Evolutionary conservation across 2,113 vertebrate species (phyloP).

Genomic region (Porphyrio hochstetteri): DNA sequence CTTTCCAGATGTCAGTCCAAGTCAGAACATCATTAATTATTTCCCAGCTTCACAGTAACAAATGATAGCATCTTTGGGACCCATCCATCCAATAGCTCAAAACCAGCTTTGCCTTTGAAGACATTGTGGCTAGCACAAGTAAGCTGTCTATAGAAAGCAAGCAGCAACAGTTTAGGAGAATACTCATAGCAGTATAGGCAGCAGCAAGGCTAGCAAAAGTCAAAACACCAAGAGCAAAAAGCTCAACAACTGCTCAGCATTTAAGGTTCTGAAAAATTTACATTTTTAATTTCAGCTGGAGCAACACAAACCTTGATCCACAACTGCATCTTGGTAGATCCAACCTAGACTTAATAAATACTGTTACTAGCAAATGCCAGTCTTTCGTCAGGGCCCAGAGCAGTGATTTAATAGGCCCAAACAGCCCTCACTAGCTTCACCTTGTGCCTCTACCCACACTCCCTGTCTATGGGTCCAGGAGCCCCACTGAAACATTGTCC

Average conservation of each 20-base stretch:
- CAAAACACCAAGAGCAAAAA: neutral
- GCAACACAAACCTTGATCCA: neutral
- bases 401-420: neutral
- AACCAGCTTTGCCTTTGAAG: constrained; percentile 15
- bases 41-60: constrained; percentile 26
- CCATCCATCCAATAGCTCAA: neutral
- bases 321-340: neutral
- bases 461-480: neutral
- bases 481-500: rapidly evolving
- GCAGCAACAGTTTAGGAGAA: neutral
- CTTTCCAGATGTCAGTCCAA: constrained; percentile 1
- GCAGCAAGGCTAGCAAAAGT: neutral
- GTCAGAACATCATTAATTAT: constrained; percentile 30
- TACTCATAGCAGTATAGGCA: neutral
- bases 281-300: neutral
- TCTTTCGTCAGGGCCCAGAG: neutral
- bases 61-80: constrained; percentile 16
- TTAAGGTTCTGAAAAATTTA: neutral
- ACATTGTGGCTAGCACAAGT: neutral
- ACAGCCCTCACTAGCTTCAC: too few species aligned
- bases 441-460: neutral
- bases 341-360: neutral
- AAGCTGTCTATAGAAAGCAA: neutral
- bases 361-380: neutral
- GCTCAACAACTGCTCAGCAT: neutral